These are phyloP conservation scores for Drosophila navojoa DNA, from an alignment of 1,140 invertebrate species.

Conservation along the genomic window DNA sequence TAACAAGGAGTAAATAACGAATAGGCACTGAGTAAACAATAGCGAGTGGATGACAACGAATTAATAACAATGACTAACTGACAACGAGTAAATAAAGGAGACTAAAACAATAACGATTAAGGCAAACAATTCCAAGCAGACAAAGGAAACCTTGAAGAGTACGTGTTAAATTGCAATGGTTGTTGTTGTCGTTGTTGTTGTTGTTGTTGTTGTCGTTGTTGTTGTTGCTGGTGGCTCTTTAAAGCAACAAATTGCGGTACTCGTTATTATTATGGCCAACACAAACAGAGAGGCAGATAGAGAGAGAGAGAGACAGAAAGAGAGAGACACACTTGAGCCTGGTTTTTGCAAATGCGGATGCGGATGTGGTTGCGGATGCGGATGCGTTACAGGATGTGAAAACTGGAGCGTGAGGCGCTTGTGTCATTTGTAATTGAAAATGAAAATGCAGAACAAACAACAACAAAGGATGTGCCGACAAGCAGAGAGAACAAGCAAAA, in stretches of 20 bases:
- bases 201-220: constrained; percentile 7
- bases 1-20: too few relatives aligned
- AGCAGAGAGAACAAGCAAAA: constrained; percentile 33
- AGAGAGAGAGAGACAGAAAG: not conserved
- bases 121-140: not conserved
- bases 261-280: constrained; percentile 67
- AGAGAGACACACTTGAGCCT: constrained; percentile 13
- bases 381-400: constrained; percentile 20
- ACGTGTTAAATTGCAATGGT: constrained; percentile 64
- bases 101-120: constrained; percentile 11
- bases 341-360: not conserved
- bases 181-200: constrained; percentile 46
- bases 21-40: too few relatives aligned
- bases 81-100: constrained; percentile 3
- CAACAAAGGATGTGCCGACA: constrained; percentile 46
- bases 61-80: not conserved
- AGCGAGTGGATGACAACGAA: too few relatives aligned
- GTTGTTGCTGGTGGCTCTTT: constrained; percentile 39
- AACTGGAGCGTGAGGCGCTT: constrained; percentile 80
- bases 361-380: not conserved
- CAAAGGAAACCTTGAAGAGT: constrained; percentile 37
- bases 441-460: constrained; percentile 69
- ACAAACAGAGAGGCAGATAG: constrained; percentile 13
- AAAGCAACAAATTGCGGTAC: constrained; percentile 73
- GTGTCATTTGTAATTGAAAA: constrained; percentile 83